Base-by-base conservation (phyloP, 92 coral and sea anemone genomes). In the Phymanthus crucifer region DNA sequence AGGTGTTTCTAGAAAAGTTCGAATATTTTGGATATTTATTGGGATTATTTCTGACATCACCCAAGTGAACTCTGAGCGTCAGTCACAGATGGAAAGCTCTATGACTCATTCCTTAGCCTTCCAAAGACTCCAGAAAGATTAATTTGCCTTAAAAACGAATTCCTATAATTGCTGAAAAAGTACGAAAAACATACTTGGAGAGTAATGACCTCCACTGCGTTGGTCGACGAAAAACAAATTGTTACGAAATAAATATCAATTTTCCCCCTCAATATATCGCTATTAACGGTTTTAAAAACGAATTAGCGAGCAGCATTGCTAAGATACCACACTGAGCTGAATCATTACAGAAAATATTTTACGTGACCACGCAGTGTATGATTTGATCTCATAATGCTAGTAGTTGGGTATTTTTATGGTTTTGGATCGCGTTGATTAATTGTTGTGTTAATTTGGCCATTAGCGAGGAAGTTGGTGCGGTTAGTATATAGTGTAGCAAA, bases 111-210 rank as follows among this genome's bases (percentile, higher is more conserved):
- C 10, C 11, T 54, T 4, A 54, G 11, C 64, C 6, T 54, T 54
- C 23, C 64, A 54, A 54, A 54, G 27, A 54, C 64, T 54, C n/a
- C 64, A 54, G 14, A 50, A 54, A 54, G 64, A 54, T 54, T 54
- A 54, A 21, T 24, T 21, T 21, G 64, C 12, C 64, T 11, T 21
- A 21, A 14, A 11, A 9, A 54, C 27, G 64, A 54, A 54, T 54
- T 14, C 64, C 64, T 21, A 21, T 21, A 26, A n/a, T 54, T 10
- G 27, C 21, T 54, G 4, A 21, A 54, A 54, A 54, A 54, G n/a
- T n/a, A 54, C 14, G 12, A 54, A 54, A 54, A 54, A 10, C 64
- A 54, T 0, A 54, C n/a, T 6, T 24, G 64, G 64, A 27, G 64
- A 54, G 64, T 54, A 21, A 24, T 6, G 27, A 21, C 64, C 64